Evolutionary conservation across 2,113 vertebrate genomes (phyloP), one percentile per base, ranked within the genome.

Genomic region (Lonchura striata): DNA sequence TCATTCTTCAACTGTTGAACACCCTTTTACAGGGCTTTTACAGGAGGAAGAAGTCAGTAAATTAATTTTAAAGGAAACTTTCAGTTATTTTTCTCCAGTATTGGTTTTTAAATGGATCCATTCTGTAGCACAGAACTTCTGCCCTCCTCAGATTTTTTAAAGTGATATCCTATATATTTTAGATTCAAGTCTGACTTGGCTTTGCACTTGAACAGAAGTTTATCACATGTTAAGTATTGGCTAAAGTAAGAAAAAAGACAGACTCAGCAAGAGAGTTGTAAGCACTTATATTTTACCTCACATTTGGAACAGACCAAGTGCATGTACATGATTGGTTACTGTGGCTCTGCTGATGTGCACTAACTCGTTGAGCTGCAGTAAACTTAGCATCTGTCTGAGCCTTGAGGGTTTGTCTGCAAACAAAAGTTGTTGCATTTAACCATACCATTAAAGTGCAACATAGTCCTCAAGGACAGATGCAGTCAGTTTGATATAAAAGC

Each of bases 1-100:
- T 64, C 10, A 41, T 59, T 39, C 10, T 68, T n/a, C 28, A 66
- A 60, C 35, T 21, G 49, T 68, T 63, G n/a, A 22, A 41, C 39
- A 31, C 53, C 81, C 35, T n/a, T n/a, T n/a, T n/a, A n/a, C n/a
- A 16, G 61, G 83, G 33, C 65, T 96, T 79, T 92, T 76, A 64
- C 54, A 46, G 86, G 49, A 81, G 11, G 14, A 8, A 77, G 88
- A 95, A 19, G 10, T 95, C 88, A 96, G 90, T 83, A 92, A 95
- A 89, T 37, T 86, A 7, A 93, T 95, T 97, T 96, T 90, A 95
- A 92, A 92, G 52, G 57, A 56, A 95, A 92, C 82, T 97, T 91
- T n/a, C 64, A 84, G 72, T 54, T 95, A 21, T 63, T 92, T 93
- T 79, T 66, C 35, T 47, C 30, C 6, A 15, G 18, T 41, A 53